phyloP scores from a whole-genome alignment of 2,113 vertebrate species.

The Myanophis thanlyinensis region DNA sequence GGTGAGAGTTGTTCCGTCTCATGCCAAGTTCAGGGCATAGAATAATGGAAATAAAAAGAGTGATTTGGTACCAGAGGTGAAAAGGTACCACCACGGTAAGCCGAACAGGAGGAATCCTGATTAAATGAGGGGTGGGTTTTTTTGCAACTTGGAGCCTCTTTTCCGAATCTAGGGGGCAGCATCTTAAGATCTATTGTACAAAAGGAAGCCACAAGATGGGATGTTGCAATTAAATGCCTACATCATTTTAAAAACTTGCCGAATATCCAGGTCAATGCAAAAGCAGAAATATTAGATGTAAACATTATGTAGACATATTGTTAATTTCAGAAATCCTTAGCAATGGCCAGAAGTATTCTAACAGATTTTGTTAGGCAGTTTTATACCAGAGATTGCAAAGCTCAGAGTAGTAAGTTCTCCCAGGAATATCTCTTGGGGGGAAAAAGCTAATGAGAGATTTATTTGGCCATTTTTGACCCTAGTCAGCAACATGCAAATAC shows the following conservation, averaged over 20 bases:
- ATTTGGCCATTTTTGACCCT: background rate
- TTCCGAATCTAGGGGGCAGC: too few species aligned
- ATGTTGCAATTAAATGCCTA: background rate
- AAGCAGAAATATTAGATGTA: background rate
- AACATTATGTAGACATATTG: background rate
- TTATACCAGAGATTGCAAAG: background rate
- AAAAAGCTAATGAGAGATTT: background rate
- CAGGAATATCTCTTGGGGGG: background rate
- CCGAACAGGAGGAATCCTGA: too few species aligned
- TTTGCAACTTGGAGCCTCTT: too few species aligned
- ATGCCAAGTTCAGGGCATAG: background rate
- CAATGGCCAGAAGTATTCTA: background rate
- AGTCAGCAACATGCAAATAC: slow-evolving; percentile 3
- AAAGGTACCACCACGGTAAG: too few species aligned
- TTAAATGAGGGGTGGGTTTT: too few species aligned
- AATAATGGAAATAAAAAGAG: background rate
- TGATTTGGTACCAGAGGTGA: too few species aligned
- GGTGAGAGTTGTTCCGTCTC: background rate
- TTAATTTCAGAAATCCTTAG: background rate
- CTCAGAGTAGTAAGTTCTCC: background rate
- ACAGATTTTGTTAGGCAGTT: background rate
- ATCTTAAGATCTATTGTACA: background rate
- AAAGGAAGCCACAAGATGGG: background rate
- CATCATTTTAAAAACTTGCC: background rate
- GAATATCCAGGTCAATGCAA: background rate